phyloP scores from a whole-genome alignment of 2,113 vertebrate genomes.

The Tenrec ecaudatus region DNA sequence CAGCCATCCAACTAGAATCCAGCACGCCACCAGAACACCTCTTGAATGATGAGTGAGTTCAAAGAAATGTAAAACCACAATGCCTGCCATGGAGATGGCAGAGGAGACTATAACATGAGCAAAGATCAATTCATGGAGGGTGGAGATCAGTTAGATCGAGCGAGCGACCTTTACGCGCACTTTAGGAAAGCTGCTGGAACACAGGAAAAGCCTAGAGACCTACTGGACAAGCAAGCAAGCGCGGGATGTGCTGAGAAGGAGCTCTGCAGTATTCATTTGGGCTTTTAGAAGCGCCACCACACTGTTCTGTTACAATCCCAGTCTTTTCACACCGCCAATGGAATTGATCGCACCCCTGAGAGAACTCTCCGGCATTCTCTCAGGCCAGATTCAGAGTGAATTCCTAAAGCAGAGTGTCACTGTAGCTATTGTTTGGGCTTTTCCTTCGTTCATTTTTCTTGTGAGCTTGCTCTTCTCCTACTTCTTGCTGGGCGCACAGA shows the following conservation, averaged over 20 bases:
- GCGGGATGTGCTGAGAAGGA: neutral
- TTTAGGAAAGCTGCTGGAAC: neutral
- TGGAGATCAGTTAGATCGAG: conserved; percentile 42
- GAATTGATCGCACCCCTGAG: neutral
- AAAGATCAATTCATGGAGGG: conserved; percentile 34
- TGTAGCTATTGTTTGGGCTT: neutral
- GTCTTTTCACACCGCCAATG: neutral
- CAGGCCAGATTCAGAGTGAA: neutral
- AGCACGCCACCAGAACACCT: neutral
- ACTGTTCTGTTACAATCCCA: neutral
- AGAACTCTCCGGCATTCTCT: neutral
- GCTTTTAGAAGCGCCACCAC: neutral
- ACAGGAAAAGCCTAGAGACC: neutral
- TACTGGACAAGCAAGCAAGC: too few species aligned
- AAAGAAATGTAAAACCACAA: conserved; percentile 33
- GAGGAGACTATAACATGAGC: conserved; percentile 30
- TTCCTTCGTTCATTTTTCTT: neutral
- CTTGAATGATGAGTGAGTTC: conserved; percentile 26
- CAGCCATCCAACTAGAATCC: too few species aligned
- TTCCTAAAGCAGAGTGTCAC: neutral
- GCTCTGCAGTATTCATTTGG: neutral
- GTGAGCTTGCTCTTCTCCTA: neutral
- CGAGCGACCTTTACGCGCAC: conserved; percentile 4
- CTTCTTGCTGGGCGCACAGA: neutral
- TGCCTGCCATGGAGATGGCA: neutral